Evolutionary conservation across 1,140 invertebrate species (phyloP).

Genomic region (Trichonephila clavata): DNA sequence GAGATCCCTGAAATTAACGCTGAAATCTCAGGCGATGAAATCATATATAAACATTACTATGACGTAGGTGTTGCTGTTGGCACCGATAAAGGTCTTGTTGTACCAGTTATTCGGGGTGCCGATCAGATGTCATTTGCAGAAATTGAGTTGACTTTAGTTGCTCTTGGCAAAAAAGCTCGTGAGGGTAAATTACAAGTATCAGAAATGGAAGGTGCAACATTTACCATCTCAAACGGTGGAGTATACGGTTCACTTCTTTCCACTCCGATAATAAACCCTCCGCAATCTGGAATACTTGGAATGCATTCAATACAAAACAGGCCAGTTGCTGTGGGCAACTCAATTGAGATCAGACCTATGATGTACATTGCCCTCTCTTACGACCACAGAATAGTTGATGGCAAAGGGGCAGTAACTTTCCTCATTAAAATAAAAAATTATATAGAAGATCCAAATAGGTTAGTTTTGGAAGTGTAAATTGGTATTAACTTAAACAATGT

Average conservation of each 20-base stretch:
- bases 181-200: constrained; percentile 43
- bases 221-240: constrained; percentile 77
- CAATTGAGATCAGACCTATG: constrained; percentile 74
- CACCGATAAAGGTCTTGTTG: constrained; percentile 84
- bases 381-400: constrained; percentile 77
- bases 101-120: constrained; percentile 84
- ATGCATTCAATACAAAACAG: constrained; percentile 77
- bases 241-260: constrained; percentile 75
- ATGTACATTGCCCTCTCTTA: constrained; percentile 75
- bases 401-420: constrained; percentile 50
- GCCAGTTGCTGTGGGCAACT: constrained; percentile 51
- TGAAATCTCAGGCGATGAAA: neutral
- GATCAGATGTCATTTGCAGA: constrained; percentile 83
- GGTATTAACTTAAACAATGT: no score
- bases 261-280: constrained; percentile 78
- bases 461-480: neutral
- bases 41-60: neutral
- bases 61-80: constrained; percentile 81
- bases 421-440: neutral
- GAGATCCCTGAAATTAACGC: neutral
- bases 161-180: constrained; percentile 82
- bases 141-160: constrained; percentile 82
- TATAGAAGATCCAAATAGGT: neutral
- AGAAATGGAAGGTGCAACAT: constrained; percentile 69
- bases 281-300: constrained; percentile 77